phyloP scores from a whole-genome alignment of 2,888 invertebrate genomes.

The Listrodromus nycthemerus region DNA sequence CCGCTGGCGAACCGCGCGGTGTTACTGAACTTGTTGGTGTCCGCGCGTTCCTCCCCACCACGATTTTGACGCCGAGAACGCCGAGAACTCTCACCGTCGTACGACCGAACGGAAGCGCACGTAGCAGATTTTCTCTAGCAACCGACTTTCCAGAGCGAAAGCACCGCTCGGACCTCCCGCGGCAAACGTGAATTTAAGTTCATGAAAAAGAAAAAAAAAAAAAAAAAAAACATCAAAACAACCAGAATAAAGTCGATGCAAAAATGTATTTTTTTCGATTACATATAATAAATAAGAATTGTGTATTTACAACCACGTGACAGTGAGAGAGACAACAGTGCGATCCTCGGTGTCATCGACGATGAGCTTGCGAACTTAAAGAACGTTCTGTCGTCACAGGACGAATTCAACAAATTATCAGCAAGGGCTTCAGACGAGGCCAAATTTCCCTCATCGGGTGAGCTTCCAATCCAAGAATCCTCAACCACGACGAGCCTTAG shows the following conservation, averaged over 20 bases:
- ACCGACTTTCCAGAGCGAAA: constrained; percentile 72
- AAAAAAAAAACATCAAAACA: not conserved
- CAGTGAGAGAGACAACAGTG: constrained; percentile 42
- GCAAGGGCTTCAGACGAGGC: not conserved
- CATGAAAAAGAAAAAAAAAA: not conserved
- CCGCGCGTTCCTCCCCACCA: constrained; percentile 44
- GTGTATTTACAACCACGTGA: constrained; percentile 72
- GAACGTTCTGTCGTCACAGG: constrained; percentile 2
- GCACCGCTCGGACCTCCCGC: constrained; percentile 38
- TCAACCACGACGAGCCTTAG: too few species aligned
- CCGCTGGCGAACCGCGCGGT: constrained; percentile 63
- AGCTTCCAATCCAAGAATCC: too few species aligned
- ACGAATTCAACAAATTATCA: constrained; percentile 20
- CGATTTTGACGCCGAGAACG: constrained; percentile 38
- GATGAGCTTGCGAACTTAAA: constrained; percentile 15
- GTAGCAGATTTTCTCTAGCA: constrained; percentile 75
- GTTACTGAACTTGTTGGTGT: constrained; percentile 67
- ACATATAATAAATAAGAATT: constrained; percentile 76
- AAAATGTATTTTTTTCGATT: constrained; percentile 23
- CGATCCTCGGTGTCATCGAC: not conserved
- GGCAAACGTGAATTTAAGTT: constrained; percentile 35
- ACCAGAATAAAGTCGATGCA: not conserved
- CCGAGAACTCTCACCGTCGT: constrained; percentile 74
- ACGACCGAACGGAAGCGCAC: constrained; percentile 72
- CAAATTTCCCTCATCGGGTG: not conserved